Conservation (phyloP, 2,797 vertebrate species). For the Melanotaenia nigrans region DNA sequence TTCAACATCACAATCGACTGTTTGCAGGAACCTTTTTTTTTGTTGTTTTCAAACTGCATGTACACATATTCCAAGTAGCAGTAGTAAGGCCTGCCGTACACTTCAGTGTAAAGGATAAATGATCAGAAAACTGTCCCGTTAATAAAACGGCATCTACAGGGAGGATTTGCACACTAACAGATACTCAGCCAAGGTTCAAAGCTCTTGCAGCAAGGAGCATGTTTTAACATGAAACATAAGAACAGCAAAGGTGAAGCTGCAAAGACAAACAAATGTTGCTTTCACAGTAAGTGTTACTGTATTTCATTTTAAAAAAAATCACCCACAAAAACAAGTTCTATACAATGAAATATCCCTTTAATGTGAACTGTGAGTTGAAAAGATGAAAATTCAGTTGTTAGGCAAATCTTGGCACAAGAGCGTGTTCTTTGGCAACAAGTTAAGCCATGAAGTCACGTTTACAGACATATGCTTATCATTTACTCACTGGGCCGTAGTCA, state of each 20-base stretch:
- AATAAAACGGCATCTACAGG: slow-evolving; percentile 45
- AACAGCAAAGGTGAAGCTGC: slow-evolving; percentile 46
- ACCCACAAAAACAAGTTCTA: slow-evolving; percentile 50
- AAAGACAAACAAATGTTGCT: slow-evolving; percentile 41
- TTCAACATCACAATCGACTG: slow-evolving; percentile 80
- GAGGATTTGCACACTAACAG: slow-evolving; percentile 43
- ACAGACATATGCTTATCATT: slow-evolving; percentile 72
- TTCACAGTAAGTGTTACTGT: slow-evolving; percentile 34
- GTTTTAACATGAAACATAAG: slow-evolving; percentile 34
- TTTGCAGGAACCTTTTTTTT: slow-evolving; percentile 39
- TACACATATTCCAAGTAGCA: slow-evolving; percentile 70
- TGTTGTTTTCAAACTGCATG: slow-evolving; percentile 66
- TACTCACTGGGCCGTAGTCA: slow-evolving; percentile 57
- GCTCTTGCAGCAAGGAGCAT: slow-evolving; percentile 18
- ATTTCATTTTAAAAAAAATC: not conserved
- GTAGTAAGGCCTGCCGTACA: slow-evolving; percentile 77
- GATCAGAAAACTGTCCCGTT: slow-evolving; percentile 51
- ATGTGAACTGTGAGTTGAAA: slow-evolving; percentile 47
- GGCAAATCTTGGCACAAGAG: slow-evolving; percentile 76
- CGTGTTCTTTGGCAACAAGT: slow-evolving; percentile 77
- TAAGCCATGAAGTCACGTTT: slow-evolving; percentile 76
- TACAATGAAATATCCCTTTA: slow-evolving; percentile 37
- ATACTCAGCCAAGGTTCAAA: slow-evolving; percentile 43
- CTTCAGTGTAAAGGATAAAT: slow-evolving; percentile 80
- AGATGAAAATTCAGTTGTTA: slow-evolving; percentile 61